These are phyloP conservation scores for Syrphus vitripennis DNA, from an alignment of 2,888 invertebrate genomes.

Conservation along the genomic window DNA sequence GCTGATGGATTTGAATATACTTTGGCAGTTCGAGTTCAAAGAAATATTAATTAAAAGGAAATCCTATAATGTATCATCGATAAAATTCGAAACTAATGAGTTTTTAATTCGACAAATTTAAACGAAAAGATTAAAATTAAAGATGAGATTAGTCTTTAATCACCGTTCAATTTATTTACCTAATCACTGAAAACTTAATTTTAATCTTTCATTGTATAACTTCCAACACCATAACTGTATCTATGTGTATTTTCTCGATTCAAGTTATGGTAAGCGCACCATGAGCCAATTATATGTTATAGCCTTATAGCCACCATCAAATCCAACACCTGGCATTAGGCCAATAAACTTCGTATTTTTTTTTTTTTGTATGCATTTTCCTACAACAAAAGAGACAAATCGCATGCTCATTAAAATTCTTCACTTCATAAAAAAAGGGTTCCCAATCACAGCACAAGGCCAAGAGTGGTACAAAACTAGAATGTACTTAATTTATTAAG, in stretches of 20 bases:
- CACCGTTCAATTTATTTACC: neutral
- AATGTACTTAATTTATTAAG: slow-evolving; percentile 39
- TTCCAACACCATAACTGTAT: neutral
- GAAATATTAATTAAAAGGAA: too few relatives aligned
- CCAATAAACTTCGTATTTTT: slow-evolving; percentile 48
- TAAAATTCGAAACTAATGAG: neutral
- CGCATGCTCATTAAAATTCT: slow-evolving; percentile 49
- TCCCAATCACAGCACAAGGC: slow-evolving; percentile 46
- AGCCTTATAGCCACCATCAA: slow-evolving; percentile 41
- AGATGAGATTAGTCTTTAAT: neutral
- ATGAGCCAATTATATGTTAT: neutral
- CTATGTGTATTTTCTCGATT: neutral
- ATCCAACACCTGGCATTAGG: slow-evolving; percentile 64
- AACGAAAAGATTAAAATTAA: neutral
- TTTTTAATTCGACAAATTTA: neutral
- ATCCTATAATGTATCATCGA: too few relatives aligned
- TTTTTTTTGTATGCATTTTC: neutral
- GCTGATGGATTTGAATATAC: too few relatives aligned
- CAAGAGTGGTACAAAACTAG: slow-evolving; percentile 18
- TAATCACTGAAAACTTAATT: neutral
- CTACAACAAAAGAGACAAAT: neutral
- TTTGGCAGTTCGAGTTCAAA: too few relatives aligned
- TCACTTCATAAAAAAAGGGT: neutral
- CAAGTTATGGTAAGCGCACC: neutral
- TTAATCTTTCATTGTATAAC: neutral